Percentiles rank a stretch among this genome's conserved stretches.
These are phyloP conservation scores for Platycheirus albimanus DNA, from an alignment of 2,888 invertebrate species.

Conservation along the genomic window DNA sequence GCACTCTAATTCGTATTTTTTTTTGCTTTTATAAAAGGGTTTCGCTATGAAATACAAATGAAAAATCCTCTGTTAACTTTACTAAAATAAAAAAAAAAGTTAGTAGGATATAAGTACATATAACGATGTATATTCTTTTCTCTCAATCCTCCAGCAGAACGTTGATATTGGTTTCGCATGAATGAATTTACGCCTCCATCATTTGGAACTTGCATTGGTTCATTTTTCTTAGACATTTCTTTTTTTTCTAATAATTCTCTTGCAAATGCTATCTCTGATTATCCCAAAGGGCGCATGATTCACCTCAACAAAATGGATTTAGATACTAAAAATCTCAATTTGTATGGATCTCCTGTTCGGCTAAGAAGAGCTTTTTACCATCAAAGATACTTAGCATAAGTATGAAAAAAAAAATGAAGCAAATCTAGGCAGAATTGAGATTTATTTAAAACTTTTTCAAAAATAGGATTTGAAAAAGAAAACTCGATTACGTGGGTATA, in stretches of 20 bases:
- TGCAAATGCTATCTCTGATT: background rate
- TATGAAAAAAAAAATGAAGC: background rate
- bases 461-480: background rate
- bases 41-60: too few species aligned
- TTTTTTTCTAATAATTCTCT: background rate
- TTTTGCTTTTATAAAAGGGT: too few species aligned
- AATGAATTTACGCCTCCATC: conserved; percentile 12
- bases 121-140: background rate
- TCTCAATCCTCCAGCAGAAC: conserved; percentile 6
- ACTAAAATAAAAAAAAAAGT: too few species aligned
- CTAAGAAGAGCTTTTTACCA: conserved; percentile 37
- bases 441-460: background rate
- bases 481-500: background rate
- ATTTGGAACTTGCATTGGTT: background rate
- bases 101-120: background rate
- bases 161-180: conserved; percentile 31
- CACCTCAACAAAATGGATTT: conserved; percentile 30
- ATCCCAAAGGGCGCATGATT: conserved; percentile 51
- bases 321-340: conserved; percentile 36
- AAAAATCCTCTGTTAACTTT: too few species aligned
- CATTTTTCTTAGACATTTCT: background rate
- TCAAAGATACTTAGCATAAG: background rate
- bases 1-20: too few species aligned
- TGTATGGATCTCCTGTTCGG: background rate
- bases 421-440: background rate